Evolutionary conservation across 2,888 invertebrate species (phyloP).

Genomic region (Epirrhoe alternata): DNA sequence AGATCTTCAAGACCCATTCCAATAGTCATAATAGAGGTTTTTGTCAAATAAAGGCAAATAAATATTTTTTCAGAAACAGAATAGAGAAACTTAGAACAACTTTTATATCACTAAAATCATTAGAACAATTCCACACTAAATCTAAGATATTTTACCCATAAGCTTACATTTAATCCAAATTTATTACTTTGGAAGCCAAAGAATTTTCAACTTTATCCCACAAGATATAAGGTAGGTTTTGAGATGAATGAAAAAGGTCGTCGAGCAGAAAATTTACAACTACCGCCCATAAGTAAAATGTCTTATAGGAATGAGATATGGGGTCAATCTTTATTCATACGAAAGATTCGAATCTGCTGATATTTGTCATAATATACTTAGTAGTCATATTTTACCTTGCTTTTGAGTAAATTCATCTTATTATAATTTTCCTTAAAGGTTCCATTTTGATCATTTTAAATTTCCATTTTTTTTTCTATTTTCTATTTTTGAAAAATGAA

Average conservation of each 20-base stretch:
- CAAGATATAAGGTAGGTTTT: constrained; percentile 28
- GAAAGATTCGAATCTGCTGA: constrained; percentile 54
- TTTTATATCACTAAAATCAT: constrained; percentile 37
- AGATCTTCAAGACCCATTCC: too few species aligned
- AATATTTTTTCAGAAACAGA: neutral
- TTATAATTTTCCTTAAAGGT: too few species aligned
- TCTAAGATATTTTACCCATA: constrained; percentile 42
- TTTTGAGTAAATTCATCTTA: neutral
- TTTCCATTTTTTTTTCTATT: too few species aligned
- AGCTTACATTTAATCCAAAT: constrained; percentile 45
- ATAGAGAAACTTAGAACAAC: constrained; percentile 12
- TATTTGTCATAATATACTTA: constrained; percentile 66
- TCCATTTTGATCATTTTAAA: too few species aligned
- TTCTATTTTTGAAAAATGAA: too few species aligned
- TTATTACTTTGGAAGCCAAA: constrained; percentile 32
- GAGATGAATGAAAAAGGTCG: constrained; percentile 31
- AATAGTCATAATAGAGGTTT: too few species aligned
- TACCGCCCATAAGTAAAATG: constrained; percentile 71
- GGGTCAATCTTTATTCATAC: constrained; percentile 72
- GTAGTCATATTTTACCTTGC: neutral
- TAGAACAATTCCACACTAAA: constrained; percentile 40
- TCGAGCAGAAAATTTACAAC: constrained; percentile 69
- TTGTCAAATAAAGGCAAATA: too few species aligned
- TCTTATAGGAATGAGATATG: constrained; percentile 71
- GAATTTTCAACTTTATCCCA: constrained; percentile 25